Base-by-base conservation (phyloP, 2,797 vertebrate genomes). In the Sphenodon punctatus region DNA sequence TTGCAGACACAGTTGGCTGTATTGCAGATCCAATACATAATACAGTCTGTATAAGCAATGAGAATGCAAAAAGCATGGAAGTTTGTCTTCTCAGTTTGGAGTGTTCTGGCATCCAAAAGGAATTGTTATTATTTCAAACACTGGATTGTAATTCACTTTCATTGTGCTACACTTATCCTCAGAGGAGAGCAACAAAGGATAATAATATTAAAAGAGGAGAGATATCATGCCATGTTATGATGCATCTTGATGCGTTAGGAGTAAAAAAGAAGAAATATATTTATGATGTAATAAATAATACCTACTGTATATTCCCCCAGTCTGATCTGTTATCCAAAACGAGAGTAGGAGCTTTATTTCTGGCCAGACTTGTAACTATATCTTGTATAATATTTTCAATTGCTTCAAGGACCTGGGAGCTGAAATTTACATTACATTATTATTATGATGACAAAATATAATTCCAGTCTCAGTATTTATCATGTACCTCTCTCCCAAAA, bases 241-340 rank as follows among this genome's bases (percentile, higher is more conserved):
- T 75, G 41, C 27, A 10, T 84, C 10, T 53, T 81, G 36, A 32
- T 15, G 20, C 30, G 41, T 45, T n/a, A 32, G 61, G 74, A 65
- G 36, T 56, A 66, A 80, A 11, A 14, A 59, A 39, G 11, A 23
- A 27, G 58, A 66, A 77, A 79, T 67, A 12, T 32, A 74, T 71
- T 76, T 6, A 27, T 65, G 42, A 55, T 25, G 74, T 14, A 80
- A 27, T n/a, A 10, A 19, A 70, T 66, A 19, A 74, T 77, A 90
- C 96, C 91, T 95, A 99, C 98, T 96, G 97, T 79, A 98, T 89
- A 49, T 98, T 99, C 75, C 91, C 93, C 98, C 98, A 99, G 53
- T 93, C 96, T 56, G 95, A 94, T 95, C 98, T 96, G 85, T 96
- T 97, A 61, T 96, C 95, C 78, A 98, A 4, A 6, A 66, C 90